A percentile compares a stretch with the other conserved stretches of the same genome.
Conservation (phyloP, 2,797 vertebrate species). For the Megalops cyprinoides region DNA sequence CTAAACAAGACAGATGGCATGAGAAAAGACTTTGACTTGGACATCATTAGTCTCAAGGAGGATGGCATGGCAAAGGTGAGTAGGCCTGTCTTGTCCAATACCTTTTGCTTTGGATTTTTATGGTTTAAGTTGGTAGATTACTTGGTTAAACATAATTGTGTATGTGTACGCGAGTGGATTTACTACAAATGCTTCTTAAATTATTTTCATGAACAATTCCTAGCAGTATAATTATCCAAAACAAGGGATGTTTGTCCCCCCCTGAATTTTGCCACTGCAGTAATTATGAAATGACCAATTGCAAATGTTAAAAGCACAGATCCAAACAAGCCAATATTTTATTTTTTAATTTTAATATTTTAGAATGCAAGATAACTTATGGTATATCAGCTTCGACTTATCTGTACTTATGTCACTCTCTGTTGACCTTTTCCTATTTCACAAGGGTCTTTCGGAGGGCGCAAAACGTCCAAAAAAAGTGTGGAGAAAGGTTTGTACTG, state of each 20-base stretch:
- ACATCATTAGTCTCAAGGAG: conserved; percentile 97
- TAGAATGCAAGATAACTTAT: neutral
- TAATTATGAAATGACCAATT: neutral
- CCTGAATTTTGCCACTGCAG: neutral
- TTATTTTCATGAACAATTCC: neutral
- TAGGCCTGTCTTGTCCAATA: neutral
- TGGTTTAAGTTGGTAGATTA: neutral
- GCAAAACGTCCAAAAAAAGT: conserved; percentile 86
- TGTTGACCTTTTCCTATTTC: conserved; percentile 59
- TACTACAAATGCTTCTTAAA: too few species aligned
- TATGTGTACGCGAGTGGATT: too few species aligned
- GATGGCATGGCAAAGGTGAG: conserved; percentile 93
- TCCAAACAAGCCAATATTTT: neutral
- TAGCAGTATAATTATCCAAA: neutral
- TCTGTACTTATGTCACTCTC: conserved; percentile 7
- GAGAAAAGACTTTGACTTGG: conserved; percentile 94
- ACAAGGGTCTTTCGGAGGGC: conserved; percentile 82
- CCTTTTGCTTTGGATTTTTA: too few species aligned
- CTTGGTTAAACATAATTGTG: neutral
- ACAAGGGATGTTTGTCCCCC: neutral
- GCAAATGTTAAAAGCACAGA: neutral
- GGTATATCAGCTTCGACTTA: neutral
- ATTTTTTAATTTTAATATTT: neutral
- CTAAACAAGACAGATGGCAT: conserved; percentile 96
- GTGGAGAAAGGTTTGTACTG: conserved; percentile 94